A percentile compares a stretch with the other conserved stretches of the same genome.
These are phyloP conservation scores for Branchinecta lynchi DNA, from an alignment of 1,140 invertebrate species.

Conservation along the genomic window DNA sequence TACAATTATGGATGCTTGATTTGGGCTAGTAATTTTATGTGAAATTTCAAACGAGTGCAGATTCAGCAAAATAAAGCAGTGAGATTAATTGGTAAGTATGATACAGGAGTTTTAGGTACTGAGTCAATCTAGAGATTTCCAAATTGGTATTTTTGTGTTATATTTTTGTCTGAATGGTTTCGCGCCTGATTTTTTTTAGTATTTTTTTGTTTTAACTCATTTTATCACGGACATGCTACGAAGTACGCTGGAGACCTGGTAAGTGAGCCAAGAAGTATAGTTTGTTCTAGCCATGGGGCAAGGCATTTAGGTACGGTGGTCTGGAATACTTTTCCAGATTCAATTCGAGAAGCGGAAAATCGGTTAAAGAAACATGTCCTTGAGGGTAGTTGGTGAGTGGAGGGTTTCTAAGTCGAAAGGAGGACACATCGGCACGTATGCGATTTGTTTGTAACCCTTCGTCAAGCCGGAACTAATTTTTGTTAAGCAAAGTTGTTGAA, in stretches of 20 bases:
- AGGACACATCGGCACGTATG: not conserved
- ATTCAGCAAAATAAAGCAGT: too few species aligned
- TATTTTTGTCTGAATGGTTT: not conserved
- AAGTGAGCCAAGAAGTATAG: too few species aligned
- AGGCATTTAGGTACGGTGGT: too few species aligned
- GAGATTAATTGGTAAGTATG: too few species aligned
- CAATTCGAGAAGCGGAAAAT: too few species aligned
- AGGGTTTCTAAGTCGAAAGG: not conserved
- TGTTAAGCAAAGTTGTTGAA: not conserved
- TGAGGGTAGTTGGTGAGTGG: not conserved
- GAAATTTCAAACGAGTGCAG: not conserved
- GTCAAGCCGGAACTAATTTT: not conserved
- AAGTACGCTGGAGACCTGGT: too few species aligned
- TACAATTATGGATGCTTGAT: constrained; percentile 6
- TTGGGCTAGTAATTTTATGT: not conserved
- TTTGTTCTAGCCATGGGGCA: too few species aligned
- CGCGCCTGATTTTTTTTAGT: constrained; percentile 1
- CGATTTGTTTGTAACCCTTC: not conserved
- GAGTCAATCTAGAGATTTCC: too few species aligned
- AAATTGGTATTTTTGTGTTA: constrained; percentile 4
- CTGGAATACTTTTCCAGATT: too few species aligned
- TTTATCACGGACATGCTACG: constrained; percentile 5
- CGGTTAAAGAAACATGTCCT: too few species aligned
- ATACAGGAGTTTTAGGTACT: too few species aligned
- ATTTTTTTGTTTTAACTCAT: not conserved